Conservation (phyloP, 2,888 invertebrate genomes). For the Cerastis rubricosa region DNA sequence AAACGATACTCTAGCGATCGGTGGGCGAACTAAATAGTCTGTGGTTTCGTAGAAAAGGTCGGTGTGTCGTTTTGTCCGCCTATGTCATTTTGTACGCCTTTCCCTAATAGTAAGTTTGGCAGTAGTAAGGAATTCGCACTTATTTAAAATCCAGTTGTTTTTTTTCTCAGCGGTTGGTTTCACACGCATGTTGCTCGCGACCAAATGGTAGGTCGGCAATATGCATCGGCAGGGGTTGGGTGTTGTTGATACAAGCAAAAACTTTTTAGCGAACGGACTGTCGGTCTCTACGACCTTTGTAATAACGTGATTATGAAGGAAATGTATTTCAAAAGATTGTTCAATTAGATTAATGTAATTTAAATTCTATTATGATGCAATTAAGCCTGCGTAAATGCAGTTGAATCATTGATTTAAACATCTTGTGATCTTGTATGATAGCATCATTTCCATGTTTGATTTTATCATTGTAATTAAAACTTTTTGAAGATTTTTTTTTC, state of each 20-base stretch:
- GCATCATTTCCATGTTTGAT: background rate
- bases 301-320: background rate
- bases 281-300: background rate
- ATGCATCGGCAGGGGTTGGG: background rate
- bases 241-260: background rate
- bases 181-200: no score
- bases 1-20: no score
- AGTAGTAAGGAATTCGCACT: no score
- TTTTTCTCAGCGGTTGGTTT: no score
- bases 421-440: conserved; percentile 18
- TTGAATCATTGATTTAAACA: conserved; percentile 3
- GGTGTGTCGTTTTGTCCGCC: no score
- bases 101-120: no score
- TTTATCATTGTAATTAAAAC: background rate
- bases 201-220: background rate
- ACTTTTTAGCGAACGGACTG: background rate
- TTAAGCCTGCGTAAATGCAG: background rate
- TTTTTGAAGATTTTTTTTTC: background rate
- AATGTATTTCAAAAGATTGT: conserved; percentile 1
- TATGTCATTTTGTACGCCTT: no score
- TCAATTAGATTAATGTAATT: conserved; percentile 5
- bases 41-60: no score
- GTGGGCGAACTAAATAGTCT: no score
- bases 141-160: no score
- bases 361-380: conserved; percentile 14